Base-by-base conservation (phyloP, 2,113 vertebrate genomes). In the Pogona vitticeps region DNA sequence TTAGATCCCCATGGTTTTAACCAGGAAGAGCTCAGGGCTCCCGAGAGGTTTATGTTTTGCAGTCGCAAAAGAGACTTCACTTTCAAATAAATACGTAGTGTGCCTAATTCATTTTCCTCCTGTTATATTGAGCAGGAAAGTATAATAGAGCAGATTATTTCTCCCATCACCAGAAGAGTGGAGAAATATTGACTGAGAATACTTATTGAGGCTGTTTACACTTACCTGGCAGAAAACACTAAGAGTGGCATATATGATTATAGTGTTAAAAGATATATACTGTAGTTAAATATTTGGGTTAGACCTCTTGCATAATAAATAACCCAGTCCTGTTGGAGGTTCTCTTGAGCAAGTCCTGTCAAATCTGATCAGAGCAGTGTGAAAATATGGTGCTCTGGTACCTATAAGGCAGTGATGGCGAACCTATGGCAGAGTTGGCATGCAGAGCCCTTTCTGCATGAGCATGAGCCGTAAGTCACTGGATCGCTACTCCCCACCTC, bases 181-280 rank as follows among this genome's bases (percentile, higher is more conserved):
- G 31, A 36, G 10, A 61, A 36, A 8, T 26, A 59, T 61, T 58
- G 52, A 17, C 1, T 20, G 28, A 58, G 6, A 58, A 58, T 18
- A 31, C 31, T 17, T 28, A 33, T 93, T 92, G 91, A 85, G 15
- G 33, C n/a, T 38, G 7, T 71, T 5, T 71, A 6, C 5, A 72
- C 14, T 17, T 72, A 36, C 33, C 18, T 36, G 70, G 70, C 6
- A 72, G 15, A 36, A 75, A 75, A 20, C 38, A 23, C 72, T 18
- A 42, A 21, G 21, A 75, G 38, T 75, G 21, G 72, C 0, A 26
- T 23, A 52, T 52, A 52, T 5, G 46, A 10, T 52, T 52, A 52
- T 52, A 52, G n/a, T n/a, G n/a, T 72, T 18, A 38, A 17, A 36
- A 52, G 10, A 23, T 46, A n/a, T 28, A 65, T 46, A 40, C 40